Evolutionary conservation across 2,797 vertebrate species (phyloP), one percentile per base, ranked within the genome.

Genomic region (Lepilemur septentrionalis): DNA sequence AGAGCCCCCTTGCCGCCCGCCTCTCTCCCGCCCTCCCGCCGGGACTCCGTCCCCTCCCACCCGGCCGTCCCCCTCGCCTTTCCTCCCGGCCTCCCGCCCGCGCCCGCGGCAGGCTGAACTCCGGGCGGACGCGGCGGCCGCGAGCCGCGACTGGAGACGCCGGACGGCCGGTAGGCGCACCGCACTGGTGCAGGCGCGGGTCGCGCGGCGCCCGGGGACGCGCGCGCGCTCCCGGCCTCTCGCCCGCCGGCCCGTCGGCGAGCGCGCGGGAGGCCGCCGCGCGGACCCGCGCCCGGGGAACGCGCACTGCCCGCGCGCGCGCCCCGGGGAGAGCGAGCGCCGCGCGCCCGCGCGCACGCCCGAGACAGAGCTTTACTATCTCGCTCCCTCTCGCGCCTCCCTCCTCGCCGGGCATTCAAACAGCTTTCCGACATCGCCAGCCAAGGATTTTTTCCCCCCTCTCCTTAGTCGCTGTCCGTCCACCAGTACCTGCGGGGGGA

Each of bases 371-470:
- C 91, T 95, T 96, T 98, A 96, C 96, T 97, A 93, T 93, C 92
- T 93, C 92, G 57, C 92, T 94, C 94, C 70, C 96, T 98, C 97
- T 95, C 98, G 97, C 96, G 96, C 89, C 96, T 97, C 97, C 98
- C 98, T 98, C 98, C 99, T 99, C 96, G 90, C 98, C 98, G 98
- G 98, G 98, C 98, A 97, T 96, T 97, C 98, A 75, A 98, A 98
- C 98, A 98, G 98, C 99, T 98, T 97, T 98, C 98, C 98, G 99
- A 98, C 99, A 99, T 93, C 98, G 97, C 98, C 99, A 98, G 98
- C 98, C 98, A 94, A 98, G 99, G 98, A 99, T 96, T 89, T 87
- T 73, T 43, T 2, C 65, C 89, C 65, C 86, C 93, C 25, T 85
- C 85, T 97, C 87, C 98, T 98, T 98, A 98, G 97, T 96, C 98